Evolutionary conservation across 2,888 invertebrate genomes (phyloP).

Genomic region (Zygogramma bicolorata): DNA sequence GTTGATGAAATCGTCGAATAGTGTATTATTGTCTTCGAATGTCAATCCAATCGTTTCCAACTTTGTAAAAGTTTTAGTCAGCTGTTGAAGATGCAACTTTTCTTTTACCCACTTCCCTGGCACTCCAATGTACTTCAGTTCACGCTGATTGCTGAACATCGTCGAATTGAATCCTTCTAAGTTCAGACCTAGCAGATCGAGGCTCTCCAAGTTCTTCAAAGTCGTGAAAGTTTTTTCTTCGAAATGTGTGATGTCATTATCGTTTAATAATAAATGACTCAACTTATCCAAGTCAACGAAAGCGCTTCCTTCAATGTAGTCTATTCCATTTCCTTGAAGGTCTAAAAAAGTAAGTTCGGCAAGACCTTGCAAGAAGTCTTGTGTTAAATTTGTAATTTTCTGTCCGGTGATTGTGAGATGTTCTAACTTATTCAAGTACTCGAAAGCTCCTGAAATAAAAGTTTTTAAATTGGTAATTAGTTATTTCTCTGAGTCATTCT

Average conservation of each 20-base stretch:
- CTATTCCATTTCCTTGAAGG: constrained; percentile 25
- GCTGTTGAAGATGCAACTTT: constrained; percentile 19
- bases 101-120: constrained; percentile 26
- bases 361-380: constrained; percentile 24
- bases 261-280: constrained; percentile 26
- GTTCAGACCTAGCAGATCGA: constrained; percentile 28
- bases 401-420: constrained; percentile 36
- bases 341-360: constrained; percentile 30
- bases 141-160: constrained; percentile 22
- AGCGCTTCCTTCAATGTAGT: constrained; percentile 22
- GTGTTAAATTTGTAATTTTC: constrained; percentile 27
- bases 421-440: constrained; percentile 15
- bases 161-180: constrained; percentile 16
- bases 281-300: constrained; percentile 27
- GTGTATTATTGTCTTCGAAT: constrained; percentile 22
- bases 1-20: constrained; percentile 20
- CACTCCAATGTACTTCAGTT: constrained; percentile 33
- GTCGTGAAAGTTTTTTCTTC: constrained; percentile 20
- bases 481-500: too few species aligned
- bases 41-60: constrained; percentile 33
- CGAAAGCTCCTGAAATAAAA: constrained; percentile 35
- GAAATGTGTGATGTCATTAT: constrained; percentile 29
- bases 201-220: constrained; percentile 25
- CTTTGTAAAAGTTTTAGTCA: constrained; percentile 27
- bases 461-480: too few species aligned